Evolutionary conservation across 2,113 vertebrate genomes (phyloP), one percentile per base, ranked within the genome.

Genomic region (Salvator merianae): DNA sequence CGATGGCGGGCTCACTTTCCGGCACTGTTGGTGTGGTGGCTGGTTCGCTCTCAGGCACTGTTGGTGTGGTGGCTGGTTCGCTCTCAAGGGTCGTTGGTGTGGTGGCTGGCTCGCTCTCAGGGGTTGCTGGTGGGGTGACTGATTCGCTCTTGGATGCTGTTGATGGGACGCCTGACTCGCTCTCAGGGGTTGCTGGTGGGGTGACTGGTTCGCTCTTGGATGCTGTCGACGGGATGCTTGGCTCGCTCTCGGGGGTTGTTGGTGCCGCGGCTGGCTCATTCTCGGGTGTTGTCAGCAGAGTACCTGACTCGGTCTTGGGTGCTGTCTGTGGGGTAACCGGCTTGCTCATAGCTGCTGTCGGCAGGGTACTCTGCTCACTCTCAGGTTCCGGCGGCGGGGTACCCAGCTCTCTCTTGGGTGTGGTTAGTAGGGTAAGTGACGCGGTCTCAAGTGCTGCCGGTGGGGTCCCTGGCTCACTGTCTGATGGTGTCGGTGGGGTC

Each of bases 231-330:
- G 66, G 16, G 5, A 18, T 20, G 13, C 68, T 18, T 34, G 14
- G 18, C 32, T 34, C 68, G 18, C 7, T 69, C 68, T 69, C 28
- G 6, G 16, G 18, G 34, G 68, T 4, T 16, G 12, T 34, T 4
- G 12, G 14, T 0, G 16, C 14, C 4, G 5, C 16, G 13, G 13
- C n/a, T 16, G n/a, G 16, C n/a, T 16, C 16, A 12, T 2, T 34
- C n/a, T 69, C 16, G 5, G 5, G 4, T 1, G 68, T 34, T 2
- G 4, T 20, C 6, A 24, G 68, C 32, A 14, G 7, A 8, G 18
- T 16, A 6, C 1, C 26, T 10, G 18, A 13, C 3, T 5, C 4
- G 24, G 9, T 72, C 22, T 26, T 14, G 3, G 4, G 38, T 1
- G 70, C 20, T 40, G 24, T 3, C 9, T 7, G 22, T 34, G 75